A percentile compares a stretch with the other conserved stretches of the same genome.
Conservation (phyloP, 1,140 invertebrate species). For the Hesperophylax magnus region DNA sequence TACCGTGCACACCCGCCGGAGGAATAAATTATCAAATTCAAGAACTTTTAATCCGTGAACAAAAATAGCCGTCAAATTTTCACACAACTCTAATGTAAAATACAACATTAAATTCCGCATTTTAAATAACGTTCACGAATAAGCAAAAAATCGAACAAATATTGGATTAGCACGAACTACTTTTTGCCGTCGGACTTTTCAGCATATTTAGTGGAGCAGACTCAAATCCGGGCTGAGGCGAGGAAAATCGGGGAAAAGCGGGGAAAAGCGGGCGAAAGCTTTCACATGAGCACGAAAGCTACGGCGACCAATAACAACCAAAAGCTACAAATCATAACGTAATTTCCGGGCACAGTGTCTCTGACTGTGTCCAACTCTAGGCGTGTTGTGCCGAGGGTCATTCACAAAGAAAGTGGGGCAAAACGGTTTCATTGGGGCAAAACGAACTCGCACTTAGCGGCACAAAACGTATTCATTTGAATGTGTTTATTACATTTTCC, state of each 20-base stretch:
- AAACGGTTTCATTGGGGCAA: conserved; percentile 35
- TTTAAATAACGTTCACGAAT: not conserved
- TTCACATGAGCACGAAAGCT: conserved; percentile 31
- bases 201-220: not conserved
- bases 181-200: not conserved
- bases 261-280: not conserved
- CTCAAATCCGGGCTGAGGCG: too few species aligned
- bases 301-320: conserved; percentile 50
- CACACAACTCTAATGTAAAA: not conserved
- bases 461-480: conserved; percentile 41
- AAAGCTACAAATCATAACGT: conserved; percentile 54
- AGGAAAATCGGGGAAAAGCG: too few species aligned
- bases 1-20: too few species aligned
- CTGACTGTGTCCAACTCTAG: conserved; percentile 37
- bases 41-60: too few species aligned
- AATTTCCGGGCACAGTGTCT: conserved; percentile 50
- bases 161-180: conserved; percentile 7
- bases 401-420: conserved; percentile 42
- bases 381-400: conserved; percentile 44
- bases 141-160: not conserved
- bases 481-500: conserved; percentile 30
- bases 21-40: too few species aligned
- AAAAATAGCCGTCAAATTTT: too few species aligned
- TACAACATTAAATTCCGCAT: not conserved
- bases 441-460: not conserved